phyloP scores from a whole-genome alignment of 2,113 vertebrate species.

The Bambusicola thoracicus region DNA sequence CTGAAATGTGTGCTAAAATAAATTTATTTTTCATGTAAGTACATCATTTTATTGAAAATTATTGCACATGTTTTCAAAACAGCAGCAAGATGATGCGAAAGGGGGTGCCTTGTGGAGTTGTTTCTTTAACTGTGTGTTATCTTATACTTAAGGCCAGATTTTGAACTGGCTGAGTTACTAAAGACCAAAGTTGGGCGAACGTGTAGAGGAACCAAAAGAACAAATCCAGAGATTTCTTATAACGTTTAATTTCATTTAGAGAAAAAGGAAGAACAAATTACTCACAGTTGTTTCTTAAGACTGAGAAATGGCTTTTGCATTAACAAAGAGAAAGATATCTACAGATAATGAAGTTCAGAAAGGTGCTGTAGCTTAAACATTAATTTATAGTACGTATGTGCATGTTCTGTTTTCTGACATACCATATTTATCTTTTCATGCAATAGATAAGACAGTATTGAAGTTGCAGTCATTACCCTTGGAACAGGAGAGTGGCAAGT shows the following conservation, averaged over 20 bases:
- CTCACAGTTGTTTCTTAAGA: neutral
- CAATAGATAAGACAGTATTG: slow-evolving; percentile 54
- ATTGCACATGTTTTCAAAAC: neutral
- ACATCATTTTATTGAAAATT: neutral
- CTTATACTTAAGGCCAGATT: neutral
- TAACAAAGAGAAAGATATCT: neutral
- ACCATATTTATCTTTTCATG: slow-evolving; percentile 1
- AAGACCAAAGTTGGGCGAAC: neutral
- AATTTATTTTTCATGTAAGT: neutral
- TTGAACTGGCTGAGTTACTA: neutral
- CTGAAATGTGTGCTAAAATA: neutral
- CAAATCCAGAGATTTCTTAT: neutral
- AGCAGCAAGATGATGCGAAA: neutral
- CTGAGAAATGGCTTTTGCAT: neutral
- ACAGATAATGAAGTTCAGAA: neutral
- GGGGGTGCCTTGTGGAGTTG: neutral
- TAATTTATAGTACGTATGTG: neutral
- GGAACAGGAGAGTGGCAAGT: slow-evolving; percentile 54
- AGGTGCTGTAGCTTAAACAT: neutral
- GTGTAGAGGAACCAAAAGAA: neutral
- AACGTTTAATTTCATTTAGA: neutral
- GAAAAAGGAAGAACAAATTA: neutral
- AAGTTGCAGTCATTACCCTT: slow-evolving; percentile 63
- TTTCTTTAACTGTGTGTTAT: neutral
- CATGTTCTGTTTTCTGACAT: neutral